Percentiles rank a stretch among this genome's conserved stretches.
Evolutionary conservation across 2,797 vertebrate species (phyloP).

Genomic region (Falco naumanni): DNA sequence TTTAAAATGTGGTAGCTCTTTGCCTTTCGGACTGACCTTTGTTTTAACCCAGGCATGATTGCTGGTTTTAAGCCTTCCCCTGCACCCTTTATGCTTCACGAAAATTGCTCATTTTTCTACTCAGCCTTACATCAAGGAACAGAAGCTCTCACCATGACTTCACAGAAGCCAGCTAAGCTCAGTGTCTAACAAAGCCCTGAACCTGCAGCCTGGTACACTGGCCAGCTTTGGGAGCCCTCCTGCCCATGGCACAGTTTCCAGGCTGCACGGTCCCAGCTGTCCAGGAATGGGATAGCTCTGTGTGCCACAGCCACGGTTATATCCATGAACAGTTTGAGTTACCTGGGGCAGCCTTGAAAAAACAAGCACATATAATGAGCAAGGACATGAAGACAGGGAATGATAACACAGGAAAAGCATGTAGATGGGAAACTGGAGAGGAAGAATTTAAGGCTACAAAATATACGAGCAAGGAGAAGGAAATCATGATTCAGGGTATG

Average conservation of each 20-base stretch:
- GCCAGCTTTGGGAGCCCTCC: not conserved
- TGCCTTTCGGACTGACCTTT: not conserved
- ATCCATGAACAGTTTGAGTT: not conserved
- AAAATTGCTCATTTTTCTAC: not conserved
- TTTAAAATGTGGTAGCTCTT: not conserved
- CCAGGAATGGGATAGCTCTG: not conserved
- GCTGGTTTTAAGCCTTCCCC: not conserved
- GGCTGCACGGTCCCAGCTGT: not conserved
- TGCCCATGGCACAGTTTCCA: accelerated
- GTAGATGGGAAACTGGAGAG: not conserved
- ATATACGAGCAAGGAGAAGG: not conserved
- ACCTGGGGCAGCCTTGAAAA: not conserved
- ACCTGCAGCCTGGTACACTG: not conserved
- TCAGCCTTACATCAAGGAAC: not conserved
- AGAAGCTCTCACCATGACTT: not conserved
- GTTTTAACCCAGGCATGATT: not conserved
- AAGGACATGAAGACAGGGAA: not conserved
- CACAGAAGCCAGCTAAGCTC: not conserved
- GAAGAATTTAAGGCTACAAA: not conserved
- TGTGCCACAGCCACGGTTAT: not conserved
- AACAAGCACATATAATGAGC: not conserved
- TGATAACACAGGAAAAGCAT: not conserved
- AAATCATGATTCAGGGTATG: not conserved
- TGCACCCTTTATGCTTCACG: not conserved
- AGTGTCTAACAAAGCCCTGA: not conserved